phyloP scores from a whole-genome alignment of 2,888 invertebrate genomes.

The Chesias legatella region DNA sequence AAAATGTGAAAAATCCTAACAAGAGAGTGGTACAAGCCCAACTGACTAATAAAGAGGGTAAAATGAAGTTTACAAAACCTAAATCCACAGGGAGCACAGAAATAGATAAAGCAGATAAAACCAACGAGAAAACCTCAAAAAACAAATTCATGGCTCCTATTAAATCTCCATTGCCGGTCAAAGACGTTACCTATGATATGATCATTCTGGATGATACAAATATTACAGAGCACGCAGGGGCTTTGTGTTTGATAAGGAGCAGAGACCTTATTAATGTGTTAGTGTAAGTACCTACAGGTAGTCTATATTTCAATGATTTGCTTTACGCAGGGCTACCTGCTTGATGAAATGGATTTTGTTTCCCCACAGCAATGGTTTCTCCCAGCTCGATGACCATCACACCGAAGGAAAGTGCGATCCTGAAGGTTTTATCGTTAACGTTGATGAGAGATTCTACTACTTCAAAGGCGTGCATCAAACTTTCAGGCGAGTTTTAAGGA shows the following conservation, averaged over 20 bases:
- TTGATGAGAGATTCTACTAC: conserved; percentile 44
- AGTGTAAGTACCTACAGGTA: conserved; percentile 49
- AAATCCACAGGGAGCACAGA: conserved; percentile 17
- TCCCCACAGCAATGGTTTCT: conserved; percentile 56
- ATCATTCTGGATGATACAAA: conserved; percentile 34
- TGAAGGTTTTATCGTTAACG: conserved; percentile 50
- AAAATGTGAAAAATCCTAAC: conserved; percentile 22
- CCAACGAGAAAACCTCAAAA: conserved; percentile 44
- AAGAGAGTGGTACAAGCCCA: conserved; percentile 55
- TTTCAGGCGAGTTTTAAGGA: conserved; percentile 37
- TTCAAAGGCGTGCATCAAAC: conserved; percentile 33
- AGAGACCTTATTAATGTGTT: conserved; percentile 39
- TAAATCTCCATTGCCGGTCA: conserved; percentile 54
- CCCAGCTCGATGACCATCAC: conserved; percentile 55
- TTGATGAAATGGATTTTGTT: neutral
- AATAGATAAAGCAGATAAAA: conserved; percentile 12
- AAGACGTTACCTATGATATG: conserved; percentile 44
- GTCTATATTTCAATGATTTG: too few relatives aligned
- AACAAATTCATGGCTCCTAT: conserved; percentile 54
- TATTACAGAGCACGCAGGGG: conserved; percentile 8
- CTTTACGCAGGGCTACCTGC: too few relatives aligned
- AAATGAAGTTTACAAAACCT: conserved; percentile 63
- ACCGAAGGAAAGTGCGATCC: conserved; percentile 49
- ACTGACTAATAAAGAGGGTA: conserved; percentile 58
- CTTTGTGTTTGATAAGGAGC: neutral